Evolutionary conservation across 2,113 vertebrate genomes (phyloP).

Genomic region (Plestiodon gilberti): DNA sequence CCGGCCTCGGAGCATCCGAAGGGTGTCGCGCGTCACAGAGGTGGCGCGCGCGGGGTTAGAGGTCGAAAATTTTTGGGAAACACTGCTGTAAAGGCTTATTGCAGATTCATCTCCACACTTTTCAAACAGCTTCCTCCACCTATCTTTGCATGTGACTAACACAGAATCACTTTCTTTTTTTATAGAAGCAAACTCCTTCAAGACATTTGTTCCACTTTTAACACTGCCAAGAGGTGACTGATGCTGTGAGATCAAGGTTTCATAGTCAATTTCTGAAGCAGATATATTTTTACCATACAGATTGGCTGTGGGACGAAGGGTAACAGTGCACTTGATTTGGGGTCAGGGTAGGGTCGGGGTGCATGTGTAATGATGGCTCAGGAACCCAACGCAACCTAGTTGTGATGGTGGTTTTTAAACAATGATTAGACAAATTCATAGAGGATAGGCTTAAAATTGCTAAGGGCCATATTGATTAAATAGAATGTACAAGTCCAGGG

Average conservation of each 20-base stretch:
- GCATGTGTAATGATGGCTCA: neutral
- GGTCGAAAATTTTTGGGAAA: too few species aligned
- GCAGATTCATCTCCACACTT: neutral
- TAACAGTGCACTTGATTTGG: too few species aligned
- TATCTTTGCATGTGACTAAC: neutral
- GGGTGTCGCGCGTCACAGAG: too few species aligned
- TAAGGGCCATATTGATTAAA: too few species aligned
- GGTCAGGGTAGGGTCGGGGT: too few species aligned
- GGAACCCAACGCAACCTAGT: neutral
- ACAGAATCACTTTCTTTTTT: neutral
- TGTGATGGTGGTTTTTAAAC: neutral
- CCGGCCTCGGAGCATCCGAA: too few species aligned
- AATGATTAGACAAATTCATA: too few species aligned
- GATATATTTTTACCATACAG: neutral
- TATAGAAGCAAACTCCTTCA: neutral
- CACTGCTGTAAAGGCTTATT: neutral
- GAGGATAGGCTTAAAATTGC: too few species aligned
- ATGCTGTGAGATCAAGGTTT: neutral
- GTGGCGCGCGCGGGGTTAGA: too few species aligned
- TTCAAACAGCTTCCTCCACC: neutral
- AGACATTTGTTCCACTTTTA: neutral
- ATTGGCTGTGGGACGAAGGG: too few species aligned
- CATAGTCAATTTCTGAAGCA: neutral
- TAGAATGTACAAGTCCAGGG: too few species aligned
- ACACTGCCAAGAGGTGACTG: neutral